These are phyloP conservation scores for Climacteris rufus DNA, from an alignment of 2,113 vertebrate species.

Conservation along the genomic window DNA sequence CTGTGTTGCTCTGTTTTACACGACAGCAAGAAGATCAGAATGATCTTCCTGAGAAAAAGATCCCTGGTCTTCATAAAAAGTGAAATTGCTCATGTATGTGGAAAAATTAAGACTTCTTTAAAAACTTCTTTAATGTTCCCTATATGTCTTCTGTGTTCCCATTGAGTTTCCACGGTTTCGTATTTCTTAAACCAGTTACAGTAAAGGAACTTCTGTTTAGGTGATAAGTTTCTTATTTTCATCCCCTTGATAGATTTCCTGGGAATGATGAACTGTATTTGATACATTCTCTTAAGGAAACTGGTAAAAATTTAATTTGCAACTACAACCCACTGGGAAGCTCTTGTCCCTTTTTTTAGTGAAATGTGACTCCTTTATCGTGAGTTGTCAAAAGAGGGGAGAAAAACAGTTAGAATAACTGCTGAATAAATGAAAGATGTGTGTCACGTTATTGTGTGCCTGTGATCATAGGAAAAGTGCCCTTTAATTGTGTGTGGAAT, in stretches of 20 bases:
- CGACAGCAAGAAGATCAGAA: not conserved
- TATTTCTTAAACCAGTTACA: not conserved
- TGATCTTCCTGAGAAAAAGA: not conserved
- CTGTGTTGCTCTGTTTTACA: not conserved
- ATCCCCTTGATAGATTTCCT: not conserved
- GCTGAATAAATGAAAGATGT: not conserved
- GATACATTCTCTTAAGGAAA: not conserved
- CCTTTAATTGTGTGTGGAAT: conserved; percentile 4
- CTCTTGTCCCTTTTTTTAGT: not conserved
- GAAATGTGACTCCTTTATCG: not conserved
- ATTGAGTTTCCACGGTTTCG: not conserved
- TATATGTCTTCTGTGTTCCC: fast-evolving
- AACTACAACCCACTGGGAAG: not conserved
- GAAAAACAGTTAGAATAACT: not conserved
- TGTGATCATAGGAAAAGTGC: not conserved
- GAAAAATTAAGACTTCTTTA: not conserved
- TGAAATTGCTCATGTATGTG: not conserved
- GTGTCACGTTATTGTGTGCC: not conserved
- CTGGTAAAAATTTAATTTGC: not conserved
- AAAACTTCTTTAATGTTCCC: not conserved
- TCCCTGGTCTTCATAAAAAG: not conserved
- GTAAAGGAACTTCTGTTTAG: not conserved
- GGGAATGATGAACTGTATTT: not conserved
- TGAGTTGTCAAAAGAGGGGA: not conserved
- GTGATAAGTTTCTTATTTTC: not conserved